Evolutionary conservation across 1,140 invertebrate genomes (phyloP).

Genomic region (Bactericera cockerelli): DNA sequence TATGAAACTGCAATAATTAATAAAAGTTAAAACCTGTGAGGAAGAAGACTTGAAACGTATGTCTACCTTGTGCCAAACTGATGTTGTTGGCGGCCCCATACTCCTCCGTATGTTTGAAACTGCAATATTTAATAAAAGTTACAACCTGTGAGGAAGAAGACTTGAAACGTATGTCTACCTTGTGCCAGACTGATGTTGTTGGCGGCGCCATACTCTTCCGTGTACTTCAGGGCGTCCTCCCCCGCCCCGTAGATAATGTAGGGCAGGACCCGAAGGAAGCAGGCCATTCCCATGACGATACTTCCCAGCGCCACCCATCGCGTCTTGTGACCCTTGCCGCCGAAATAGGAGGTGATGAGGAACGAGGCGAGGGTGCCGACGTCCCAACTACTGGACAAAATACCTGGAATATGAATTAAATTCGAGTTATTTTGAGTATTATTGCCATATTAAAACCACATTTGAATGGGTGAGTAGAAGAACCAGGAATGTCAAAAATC

Average conservation of each 20-base stretch:
- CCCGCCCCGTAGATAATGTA: slow-evolving; percentile 19
- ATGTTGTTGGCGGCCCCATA: not conserved
- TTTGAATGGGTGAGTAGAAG: too few relatives aligned
- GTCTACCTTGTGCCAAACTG: not conserved
- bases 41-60: too few relatives aligned
- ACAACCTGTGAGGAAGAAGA: too few relatives aligned
- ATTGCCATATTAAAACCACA: not conserved
- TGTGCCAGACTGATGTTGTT: not conserved
- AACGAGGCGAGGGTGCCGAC: slow-evolving; percentile 16
- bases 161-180: too few relatives aligned
- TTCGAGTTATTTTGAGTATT: not conserved
- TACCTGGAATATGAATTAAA: slow-evolving; percentile 12
- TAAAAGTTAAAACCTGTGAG: too few relatives aligned
- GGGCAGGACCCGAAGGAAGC: slow-evolving; percentile 16
- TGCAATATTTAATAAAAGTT: too few relatives aligned
- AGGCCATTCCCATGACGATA: slow-evolving; percentile 16
- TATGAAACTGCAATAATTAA: too few relatives aligned
- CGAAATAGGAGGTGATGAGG: slow-evolving; percentile 17
- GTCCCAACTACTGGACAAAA: slow-evolving; percentile 19
- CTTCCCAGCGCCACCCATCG: slow-evolving; percentile 18
- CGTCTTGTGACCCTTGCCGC: slow-evolving; percentile 19
- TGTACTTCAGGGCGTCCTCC: slow-evolving; percentile 10
- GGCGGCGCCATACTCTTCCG: not conserved
- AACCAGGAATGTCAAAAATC: too few relatives aligned
- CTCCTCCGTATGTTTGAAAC: not conserved